Evolutionary conservation across 2,797 vertebrate species (phyloP), one percentile per base, ranked within the genome.

Genomic region (Diglossa cyanea): DNA sequence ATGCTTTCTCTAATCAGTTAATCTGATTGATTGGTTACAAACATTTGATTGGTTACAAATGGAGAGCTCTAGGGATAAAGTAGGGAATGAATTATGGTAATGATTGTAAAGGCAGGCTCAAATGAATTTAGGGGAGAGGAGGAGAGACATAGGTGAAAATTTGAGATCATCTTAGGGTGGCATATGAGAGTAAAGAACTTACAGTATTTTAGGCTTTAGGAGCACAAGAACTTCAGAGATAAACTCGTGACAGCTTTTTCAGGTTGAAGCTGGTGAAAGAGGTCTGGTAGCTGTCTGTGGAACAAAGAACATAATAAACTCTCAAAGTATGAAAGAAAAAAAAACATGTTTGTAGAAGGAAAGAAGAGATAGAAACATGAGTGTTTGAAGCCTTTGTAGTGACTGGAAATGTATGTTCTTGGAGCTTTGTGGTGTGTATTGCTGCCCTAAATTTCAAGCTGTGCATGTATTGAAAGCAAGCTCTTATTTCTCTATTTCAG

Each of bases 181-280:
- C 7, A 13, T 13, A 18, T 7, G 8, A 76, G 9, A 75, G 30
- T 13, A 23, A 7, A 77, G 35, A 57, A 33, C 17, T 48, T 48
- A 48, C 14, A 25, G 24, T 26, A 26, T 48, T 48, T 48, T 48
- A 26, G 14, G 9, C 25, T 48, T 48, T 37, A 50, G n/a, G 12
- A 73, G 24, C 8, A 54, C 10, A 4, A n/a, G 39, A 68, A 48
- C 5, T 30, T 58, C 26, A 48, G 53, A 70, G 21, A 57, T 18
- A 45, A 63, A 60, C 7, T 51, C 0, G 0, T 40, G 23, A 33
- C 2, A 20, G 3, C 8, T 76, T 72, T 85, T 95, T 28, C 20
- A 35, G 12, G 37, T 67, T 10, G 6, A 87, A 60, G n/a, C 14
- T 82, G 51, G 12, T 51, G 30, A 31, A 81, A 31, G 24, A 13